These are phyloP conservation scores for Luperina nickerlii DNA, from an alignment of 2,888 invertebrate species.

Conservation along the genomic window DNA sequence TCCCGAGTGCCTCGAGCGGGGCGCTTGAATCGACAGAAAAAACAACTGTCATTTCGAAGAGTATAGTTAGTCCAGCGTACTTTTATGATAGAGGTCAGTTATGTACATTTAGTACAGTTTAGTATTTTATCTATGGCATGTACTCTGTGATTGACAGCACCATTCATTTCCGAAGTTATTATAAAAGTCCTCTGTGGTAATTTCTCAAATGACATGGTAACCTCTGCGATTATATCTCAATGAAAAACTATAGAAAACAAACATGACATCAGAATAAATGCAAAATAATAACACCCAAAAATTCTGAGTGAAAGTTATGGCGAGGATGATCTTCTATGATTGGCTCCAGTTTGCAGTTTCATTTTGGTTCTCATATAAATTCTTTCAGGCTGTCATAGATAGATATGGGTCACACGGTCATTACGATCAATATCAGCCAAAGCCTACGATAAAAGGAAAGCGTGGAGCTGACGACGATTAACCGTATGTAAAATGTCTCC, in stretches of 20 bases:
- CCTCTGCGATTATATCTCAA: background rate
- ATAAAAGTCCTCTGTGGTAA: background rate
- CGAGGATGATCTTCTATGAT: background rate
- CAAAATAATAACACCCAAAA: background rate
- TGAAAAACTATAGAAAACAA: conserved; percentile 9
- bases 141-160: conserved; percentile 12
- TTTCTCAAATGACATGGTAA: background rate
- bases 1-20: too few relatives aligned
- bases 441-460: background rate
- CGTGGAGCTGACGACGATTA: background rate
- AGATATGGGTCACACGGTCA: background rate
- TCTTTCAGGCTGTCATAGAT: conserved; percentile 23
- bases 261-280: background rate
- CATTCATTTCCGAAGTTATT: background rate
- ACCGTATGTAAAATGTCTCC: conserved; percentile 10
- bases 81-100: too few relatives aligned
- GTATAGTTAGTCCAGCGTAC: too few relatives aligned
- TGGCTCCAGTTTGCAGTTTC: conserved; percentile 7
- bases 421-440: background rate
- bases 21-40: too few relatives aligned
- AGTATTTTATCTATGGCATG: too few relatives aligned
- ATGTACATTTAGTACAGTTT: too few relatives aligned
- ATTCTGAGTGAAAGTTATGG: background rate
- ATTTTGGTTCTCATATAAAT: conserved; percentile 37
- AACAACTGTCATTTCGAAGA: too few relatives aligned